Percentiles rank a stretch among this genome's conserved stretches.
Evolutionary conservation across 2,888 invertebrate species (phyloP).

Genomic region (Caenorhabditis sp.): DNA sequence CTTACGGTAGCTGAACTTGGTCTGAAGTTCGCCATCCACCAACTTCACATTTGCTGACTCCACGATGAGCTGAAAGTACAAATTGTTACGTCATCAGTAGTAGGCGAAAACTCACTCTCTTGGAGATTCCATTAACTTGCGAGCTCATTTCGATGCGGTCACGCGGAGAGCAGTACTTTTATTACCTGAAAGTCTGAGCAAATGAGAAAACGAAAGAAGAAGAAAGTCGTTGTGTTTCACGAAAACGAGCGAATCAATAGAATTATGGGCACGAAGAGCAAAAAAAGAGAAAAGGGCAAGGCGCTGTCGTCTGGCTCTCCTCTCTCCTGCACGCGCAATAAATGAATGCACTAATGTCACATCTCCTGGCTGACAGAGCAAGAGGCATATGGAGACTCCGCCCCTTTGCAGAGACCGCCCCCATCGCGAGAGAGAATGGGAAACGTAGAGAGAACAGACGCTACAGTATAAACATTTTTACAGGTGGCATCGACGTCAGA

Average conservation of each 20-base stretch:
- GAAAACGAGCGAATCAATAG: conserved; percentile 50
- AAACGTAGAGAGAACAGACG: no score
- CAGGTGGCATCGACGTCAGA: conserved; percentile 19
- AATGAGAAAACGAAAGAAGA: conserved; percentile 25
- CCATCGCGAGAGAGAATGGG: no score
- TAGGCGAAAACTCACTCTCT: conserved; percentile 36
- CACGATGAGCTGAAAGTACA: conserved; percentile 71
- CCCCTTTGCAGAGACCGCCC: conserved; percentile 32
- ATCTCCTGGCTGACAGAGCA: conserved; percentile 14
- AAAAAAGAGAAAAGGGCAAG: conserved; percentile 46
- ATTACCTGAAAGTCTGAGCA: conserved; percentile 53
- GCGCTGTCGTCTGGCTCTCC: conserved; percentile 37
- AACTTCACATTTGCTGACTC: conserved; percentile 72
- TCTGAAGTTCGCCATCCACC: conserved; percentile 67
- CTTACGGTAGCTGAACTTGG: conserved; percentile 69
- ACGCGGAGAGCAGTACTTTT: conserved; percentile 49
- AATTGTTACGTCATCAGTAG: not conserved
- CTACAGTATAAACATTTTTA: conserved; percentile 30
- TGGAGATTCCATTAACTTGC: conserved; percentile 57
- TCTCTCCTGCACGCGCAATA: conserved; percentile 19
- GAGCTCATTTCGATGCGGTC: conserved; percentile 56
- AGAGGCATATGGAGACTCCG: conserved; percentile 9
- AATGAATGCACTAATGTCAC: conserved; percentile 57
- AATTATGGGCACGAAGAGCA: conserved; percentile 51
- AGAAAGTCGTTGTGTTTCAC: conserved; percentile 1